Conservation (phyloP, 2,113 vertebrate genomes). For the Archilochus colubris region DNA sequence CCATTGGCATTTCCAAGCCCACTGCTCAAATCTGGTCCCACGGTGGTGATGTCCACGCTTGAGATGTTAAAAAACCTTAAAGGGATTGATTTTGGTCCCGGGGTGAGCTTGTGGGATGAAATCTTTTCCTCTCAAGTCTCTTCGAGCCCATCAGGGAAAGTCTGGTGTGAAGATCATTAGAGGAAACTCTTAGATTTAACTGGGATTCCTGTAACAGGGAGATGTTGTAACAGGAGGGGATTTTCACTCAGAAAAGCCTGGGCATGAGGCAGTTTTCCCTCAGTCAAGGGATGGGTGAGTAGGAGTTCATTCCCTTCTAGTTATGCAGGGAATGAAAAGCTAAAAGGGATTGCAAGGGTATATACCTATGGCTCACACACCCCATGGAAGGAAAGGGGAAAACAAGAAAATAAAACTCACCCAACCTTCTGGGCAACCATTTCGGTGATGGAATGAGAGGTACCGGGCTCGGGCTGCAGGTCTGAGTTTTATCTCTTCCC, state of each 20-base stretch:
- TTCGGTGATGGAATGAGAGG: not conserved
- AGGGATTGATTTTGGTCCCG: not conserved
- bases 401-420: not conserved
- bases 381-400: not conserved
- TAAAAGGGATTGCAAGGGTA: not conserved
- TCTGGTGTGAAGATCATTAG: constrained; percentile 23
- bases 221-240: constrained; percentile 57
- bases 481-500: not conserved
- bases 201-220: constrained; percentile 56
- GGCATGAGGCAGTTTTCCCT: constrained; percentile 43
- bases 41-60: not conserved
- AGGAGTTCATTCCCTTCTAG: constrained; percentile 11
- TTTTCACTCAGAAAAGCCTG: constrained; percentile 14
- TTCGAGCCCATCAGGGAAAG: constrained; percentile 29
- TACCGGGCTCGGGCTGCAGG: not conserved
- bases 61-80: not conserved
- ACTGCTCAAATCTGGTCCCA: not conserved
- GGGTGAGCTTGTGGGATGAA: constrained; percentile 19
- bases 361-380: not conserved
- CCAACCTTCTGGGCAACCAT: not conserved
- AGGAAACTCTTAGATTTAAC: constrained; percentile 44
- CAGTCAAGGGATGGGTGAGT: constrained; percentile 5
- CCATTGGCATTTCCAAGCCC: not conserved
- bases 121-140: not conserved
- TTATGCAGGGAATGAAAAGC: not conserved